Base-by-base conservation (phyloP, 2,113 vertebrate species). In the Thinocorus orbignyianus region DNA sequence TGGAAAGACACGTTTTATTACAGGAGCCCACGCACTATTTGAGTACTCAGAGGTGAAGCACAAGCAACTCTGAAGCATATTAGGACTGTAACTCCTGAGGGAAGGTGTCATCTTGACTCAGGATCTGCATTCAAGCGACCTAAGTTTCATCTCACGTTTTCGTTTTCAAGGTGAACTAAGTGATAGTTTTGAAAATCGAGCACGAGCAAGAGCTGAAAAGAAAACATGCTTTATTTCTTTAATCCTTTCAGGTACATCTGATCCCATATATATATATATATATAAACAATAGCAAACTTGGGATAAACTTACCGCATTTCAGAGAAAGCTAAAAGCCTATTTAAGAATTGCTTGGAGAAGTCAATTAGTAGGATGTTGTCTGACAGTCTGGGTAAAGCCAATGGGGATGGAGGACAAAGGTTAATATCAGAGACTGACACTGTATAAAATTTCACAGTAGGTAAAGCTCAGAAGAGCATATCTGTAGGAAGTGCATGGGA, bases 371-470 rank as follows among this genome's bases (percentile, higher is more conserved):
- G 93, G 72, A 81, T 81, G 93, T 73, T 85, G 65, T 94, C 81
- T 96, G 93, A 88, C 25, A 93, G 82, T 96, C 95, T 61, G 92
- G 62, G 64, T 93, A 97, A 97, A 94, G 92, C 79, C 86, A 92
- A 86, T 55, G 57, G 82, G 49, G 95, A 92, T 72, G 70, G 52
- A 88, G 76, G 76, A 81, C 78, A 85, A 96, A 93, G 88, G 93
- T 97, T 97, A 95, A 89, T 97, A 97, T 93, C 84, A 94, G 90
- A 86, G 81, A 76, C 71, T 51, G 60, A 60, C 17, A 55, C 28
- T 68, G 80, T 93, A 89, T 95, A 95, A 94, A 96, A 97, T 97
- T 97, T 97, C 97, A 97, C 93, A 97, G 90, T 80, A 96, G 70
- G 39, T 91, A 84, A 86, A 96, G 76, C 95, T 91, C 85, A 83